Evolutionary conservation across 2,113 vertebrate species (phyloP).

Genomic region (Erythrocercus mccallii): DNA sequence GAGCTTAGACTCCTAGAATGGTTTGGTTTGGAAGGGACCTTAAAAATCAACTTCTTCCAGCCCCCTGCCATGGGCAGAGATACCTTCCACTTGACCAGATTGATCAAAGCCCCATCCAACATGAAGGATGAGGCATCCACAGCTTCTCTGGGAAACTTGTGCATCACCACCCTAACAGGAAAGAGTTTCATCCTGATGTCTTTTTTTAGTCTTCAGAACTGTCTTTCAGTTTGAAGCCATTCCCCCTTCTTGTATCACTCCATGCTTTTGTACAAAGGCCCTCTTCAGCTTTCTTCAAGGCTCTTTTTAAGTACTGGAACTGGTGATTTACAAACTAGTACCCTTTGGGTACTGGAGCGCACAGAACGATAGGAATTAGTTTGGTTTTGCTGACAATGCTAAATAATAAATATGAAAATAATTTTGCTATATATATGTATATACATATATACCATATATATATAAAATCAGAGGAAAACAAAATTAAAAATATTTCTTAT

Average conservation of each 20-base stretch:
- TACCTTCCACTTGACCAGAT: neutral
- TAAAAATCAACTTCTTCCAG: neutral
- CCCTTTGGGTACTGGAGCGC: neutral
- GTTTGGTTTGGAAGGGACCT: neutral
- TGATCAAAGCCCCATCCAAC: neutral
- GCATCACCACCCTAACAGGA: neutral
- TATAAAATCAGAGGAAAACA: neutral
- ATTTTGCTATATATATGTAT: neutral
- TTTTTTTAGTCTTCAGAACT: neutral
- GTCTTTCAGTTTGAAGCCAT: neutral
- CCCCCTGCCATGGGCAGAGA: neutral
- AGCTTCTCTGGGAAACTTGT: neutral
- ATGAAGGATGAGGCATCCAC: neutral
- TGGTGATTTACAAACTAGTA: neutral
- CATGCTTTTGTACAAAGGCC: neutral
- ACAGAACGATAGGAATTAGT: neutral
- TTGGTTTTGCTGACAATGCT: neutral
- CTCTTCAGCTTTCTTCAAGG: neutral
- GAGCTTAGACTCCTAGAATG: neutral
- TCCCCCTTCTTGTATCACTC: neutral
- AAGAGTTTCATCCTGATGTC: neutral
- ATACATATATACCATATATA: no score
- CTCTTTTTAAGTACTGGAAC: neutral
- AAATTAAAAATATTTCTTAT: neutral
- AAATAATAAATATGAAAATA: neutral